Evolutionary conservation across 2,113 vertebrate genomes (phyloP), one percentile per base, ranked within the genome.

Genomic region (Lophura nycthemera): DNA sequence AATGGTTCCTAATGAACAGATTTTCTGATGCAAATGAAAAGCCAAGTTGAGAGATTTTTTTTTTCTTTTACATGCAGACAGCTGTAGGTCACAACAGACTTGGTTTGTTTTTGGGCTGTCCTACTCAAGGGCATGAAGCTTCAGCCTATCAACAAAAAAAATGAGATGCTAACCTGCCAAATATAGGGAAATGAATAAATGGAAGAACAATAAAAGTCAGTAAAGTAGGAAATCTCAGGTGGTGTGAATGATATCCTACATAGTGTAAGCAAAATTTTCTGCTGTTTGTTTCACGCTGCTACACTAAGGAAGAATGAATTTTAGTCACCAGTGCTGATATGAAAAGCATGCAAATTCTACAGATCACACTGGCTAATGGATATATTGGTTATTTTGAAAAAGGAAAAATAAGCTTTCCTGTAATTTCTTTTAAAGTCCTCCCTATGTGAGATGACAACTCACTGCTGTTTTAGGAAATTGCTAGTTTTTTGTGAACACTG

Each of bases 1-100:
- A 83, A 90, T 30, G 36, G 47, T 79, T 97, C 91, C 52, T 94
- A 83, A 88, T 91, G 69, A 95, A 69, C 52, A 72, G 43, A 34
- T 75, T 94, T 96, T 83, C 65, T 88, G 61, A 88, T 94, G 89
- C 85, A 91, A 95, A 78, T 75, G 15, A 40, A 56, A 83, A 95
- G 47, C 76, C 88, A 75, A 70, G 50, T 30, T 74, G 83, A 86
- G 75, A 71, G 34, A 8, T 30, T 69, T 71, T 54, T 36, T 36
- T 36, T 73, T 69, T 54, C 4, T 52, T 50, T 66, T 64, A 60
- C 30, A 54, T 60, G 50, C 56, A 86, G 64, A 88, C 20, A 95
- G 79, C 45, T 38, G 16, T 5, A 40, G 38, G 25, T 91, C 75
- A 89, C 45, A 79, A 61, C 19, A 45, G 56, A 64, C 65, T 80